Evolutionary conservation across 2,113 vertebrate species (phyloP), one percentile per base, ranked within the genome.

Genomic region (Dendropsophus ebraccatus): DNA sequence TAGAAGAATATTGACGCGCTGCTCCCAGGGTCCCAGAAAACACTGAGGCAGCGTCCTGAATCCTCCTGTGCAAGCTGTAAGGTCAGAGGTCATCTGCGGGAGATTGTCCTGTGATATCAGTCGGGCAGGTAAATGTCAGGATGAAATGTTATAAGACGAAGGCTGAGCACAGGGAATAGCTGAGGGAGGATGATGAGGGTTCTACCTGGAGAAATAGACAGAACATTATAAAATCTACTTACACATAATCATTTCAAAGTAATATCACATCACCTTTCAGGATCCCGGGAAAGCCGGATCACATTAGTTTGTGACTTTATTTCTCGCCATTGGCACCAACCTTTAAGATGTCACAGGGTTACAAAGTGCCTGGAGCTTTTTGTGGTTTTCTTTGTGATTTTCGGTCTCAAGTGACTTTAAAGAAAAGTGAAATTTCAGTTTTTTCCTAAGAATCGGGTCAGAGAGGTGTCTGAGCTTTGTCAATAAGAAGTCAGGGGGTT

Each of bases 401-500:
- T 28, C 16, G 14, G 28, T 50, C 49, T 14, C 73, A 50, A 28
- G 47, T 69, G 76, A 35, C 25, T 13, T 21, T 19, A 16, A 30
- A 60, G 41, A 62, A 69, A 67, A 69, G 56, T 35, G 13, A 67
- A 78, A 65, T 85, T 35, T 75, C 12, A 52, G 45, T 67, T 67
- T 21, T 50, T 67, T 77, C 28, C 45, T 41, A 41, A 67, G 14
- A 47, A 47, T 50, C 19, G 45, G 75, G 60, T 70, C 69, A 56
- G 60, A 69, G 19, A 85, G 49, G 60, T 79, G 30, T 86, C n/a
- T 80, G n/a, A 52, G 70, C 45, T 58, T 47, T 79, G 54, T 79
- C 75, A 79, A 69, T 45, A 70, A 35, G 25, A 7, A 79, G 32
- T 32, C 60, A 76, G 28, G 19, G 4, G 58, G 65, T 60, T n/a